Percentiles rank a stretch among this genome's conserved stretches.
phyloP scores from a whole-genome alignment of 2,888 invertebrate species.

The Aelia acuminata region DNA sequence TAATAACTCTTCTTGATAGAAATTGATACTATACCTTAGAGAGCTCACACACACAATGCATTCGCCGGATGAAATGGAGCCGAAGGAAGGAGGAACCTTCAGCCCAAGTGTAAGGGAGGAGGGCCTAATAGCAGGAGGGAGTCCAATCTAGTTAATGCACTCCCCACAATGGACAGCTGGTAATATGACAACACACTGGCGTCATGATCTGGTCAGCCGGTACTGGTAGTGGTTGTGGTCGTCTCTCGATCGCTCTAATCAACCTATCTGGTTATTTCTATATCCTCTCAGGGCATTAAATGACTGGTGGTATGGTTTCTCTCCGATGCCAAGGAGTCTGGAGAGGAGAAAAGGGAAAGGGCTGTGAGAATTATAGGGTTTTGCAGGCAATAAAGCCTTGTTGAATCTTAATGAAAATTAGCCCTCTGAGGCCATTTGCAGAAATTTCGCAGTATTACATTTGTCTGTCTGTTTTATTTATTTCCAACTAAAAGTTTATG shows the following conservation, averaged over 20 bases:
- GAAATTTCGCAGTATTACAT: too few relatives aligned
- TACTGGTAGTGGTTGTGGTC: neutral
- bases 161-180: constrained; percentile 38
- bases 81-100: neutral
- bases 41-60: neutral
- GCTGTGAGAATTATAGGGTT: neutral
- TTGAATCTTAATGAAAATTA: neutral
- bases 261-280: neutral
- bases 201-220: neutral
- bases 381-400: neutral
- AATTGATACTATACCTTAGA: constrained; percentile 14
- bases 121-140: neutral
- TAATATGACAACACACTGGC: constrained; percentile 48
- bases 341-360: neutral
- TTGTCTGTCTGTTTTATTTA: too few relatives aligned
- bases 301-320: neutral
- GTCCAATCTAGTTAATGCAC: constrained; percentile 47
- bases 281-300: neutral
- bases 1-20: neutral
- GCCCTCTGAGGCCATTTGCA: too few relatives aligned
- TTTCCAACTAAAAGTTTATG: too few relatives aligned
- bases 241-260: neutral
- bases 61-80: neutral
- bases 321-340: neutral
- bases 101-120: constrained; percentile 11